phyloP scores from a whole-genome alignment of 1,140 invertebrate genomes.

The Cydia strobilella region DNA sequence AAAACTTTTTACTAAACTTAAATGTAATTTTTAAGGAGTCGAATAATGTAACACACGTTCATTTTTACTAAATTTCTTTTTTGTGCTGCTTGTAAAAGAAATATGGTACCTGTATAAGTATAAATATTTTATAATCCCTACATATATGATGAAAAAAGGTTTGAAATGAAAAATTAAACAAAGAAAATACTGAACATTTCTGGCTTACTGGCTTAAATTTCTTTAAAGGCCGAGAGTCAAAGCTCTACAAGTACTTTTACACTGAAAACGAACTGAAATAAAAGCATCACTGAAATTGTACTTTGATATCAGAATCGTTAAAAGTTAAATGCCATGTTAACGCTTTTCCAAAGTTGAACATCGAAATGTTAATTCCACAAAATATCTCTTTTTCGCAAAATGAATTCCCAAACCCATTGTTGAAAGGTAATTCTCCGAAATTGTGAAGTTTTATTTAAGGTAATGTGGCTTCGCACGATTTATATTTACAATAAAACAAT shows the following conservation, averaged over 20 bases:
- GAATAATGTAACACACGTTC: too few species aligned
- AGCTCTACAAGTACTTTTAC: neutral
- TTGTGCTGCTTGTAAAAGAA: too few species aligned
- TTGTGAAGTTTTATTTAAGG: neutral
- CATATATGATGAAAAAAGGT: too few species aligned
- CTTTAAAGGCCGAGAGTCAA: too few species aligned
- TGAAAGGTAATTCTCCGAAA: slow-evolving; percentile 13
- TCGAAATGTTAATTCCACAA: slow-evolving; percentile 16
- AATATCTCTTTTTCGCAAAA: slow-evolving; percentile 7
- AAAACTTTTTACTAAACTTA: too few species aligned
- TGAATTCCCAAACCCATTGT: slow-evolving; percentile 5
- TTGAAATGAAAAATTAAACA: too few species aligned
- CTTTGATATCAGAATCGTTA: neutral
- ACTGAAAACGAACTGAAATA: neutral
- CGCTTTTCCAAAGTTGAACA: neutral
- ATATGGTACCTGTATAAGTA: too few species aligned
- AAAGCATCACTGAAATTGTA: neutral
- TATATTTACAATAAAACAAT: neutral
- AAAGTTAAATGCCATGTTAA: neutral
- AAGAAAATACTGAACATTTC: too few species aligned
- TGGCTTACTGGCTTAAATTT: too few species aligned
- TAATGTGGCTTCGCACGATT: neutral
- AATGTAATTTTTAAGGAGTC: too few species aligned
- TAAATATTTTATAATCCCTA: too few species aligned
- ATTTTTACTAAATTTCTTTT: too few species aligned